A percentile compares a stretch with the other conserved stretches of the same genome.
These are phyloP conservation scores for Meriones psammophilus DNA, from an alignment of 2,797 vertebrate species.

Conservation along the genomic window DNA sequence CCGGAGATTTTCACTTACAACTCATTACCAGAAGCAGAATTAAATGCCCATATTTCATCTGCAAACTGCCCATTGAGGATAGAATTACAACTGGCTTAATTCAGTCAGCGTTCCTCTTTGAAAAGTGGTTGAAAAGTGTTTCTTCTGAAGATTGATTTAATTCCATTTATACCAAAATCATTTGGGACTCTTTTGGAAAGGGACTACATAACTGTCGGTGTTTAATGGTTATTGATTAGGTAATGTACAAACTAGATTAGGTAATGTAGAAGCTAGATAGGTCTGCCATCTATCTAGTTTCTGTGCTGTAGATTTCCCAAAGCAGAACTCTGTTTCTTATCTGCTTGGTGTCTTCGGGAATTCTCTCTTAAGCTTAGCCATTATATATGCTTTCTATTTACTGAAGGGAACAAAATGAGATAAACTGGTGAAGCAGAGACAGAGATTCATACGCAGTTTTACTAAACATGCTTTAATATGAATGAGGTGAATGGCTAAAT, in stretches of 20 bases:
- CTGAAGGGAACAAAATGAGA: background rate
- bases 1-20: background rate
- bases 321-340: background rate
- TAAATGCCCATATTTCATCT: background rate
- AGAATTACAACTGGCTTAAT: background rate
- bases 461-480: background rate
- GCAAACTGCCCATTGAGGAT: background rate
- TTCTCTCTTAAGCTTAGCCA: background rate
- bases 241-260: background rate
- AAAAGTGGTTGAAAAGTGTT: background rate
- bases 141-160: background rate
- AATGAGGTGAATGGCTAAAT: background rate
- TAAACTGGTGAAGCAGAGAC: background rate
- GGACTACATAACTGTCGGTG: background rate
- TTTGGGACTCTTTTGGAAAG: background rate
- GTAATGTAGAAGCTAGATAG: background rate
- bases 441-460: background rate
- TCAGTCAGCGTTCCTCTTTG: background rate
- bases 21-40: background rate
- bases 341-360: background rate
- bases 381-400: background rate
- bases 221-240: background rate
- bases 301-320: background rate
- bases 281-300: background rate
- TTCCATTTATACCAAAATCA: background rate